A percentile compares a stretch with the other conserved stretches of the same genome.
phyloP scores from a whole-genome alignment of 2,888 invertebrate genomes.

The Aricia artaxerxes region DNA sequence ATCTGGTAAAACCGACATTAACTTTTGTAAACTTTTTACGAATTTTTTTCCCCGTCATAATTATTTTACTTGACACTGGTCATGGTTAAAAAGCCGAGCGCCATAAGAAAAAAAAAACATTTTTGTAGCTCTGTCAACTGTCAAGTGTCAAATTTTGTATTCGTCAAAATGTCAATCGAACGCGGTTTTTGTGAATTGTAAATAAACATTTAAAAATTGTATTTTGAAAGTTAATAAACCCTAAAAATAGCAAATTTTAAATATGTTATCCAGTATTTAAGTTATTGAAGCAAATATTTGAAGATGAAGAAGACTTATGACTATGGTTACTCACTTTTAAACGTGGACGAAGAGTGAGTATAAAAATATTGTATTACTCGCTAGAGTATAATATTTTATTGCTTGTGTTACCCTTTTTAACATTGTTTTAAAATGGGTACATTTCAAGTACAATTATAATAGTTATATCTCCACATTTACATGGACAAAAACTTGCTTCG shows the following conservation, averaged over 20 bases:
- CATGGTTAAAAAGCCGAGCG: too few species aligned
- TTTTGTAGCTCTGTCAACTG: too few species aligned
- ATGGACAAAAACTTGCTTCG: background rate
- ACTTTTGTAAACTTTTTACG: too few species aligned
- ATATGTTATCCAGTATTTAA: background rate
- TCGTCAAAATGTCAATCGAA: background rate
- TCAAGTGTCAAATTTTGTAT: background rate
- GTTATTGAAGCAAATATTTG: background rate
- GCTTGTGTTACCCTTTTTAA: background rate
- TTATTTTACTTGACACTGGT: too few species aligned
- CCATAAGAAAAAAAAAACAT: too few species aligned
- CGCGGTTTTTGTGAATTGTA: slow-evolving; percentile 14
- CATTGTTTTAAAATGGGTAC: background rate
- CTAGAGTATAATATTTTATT: background rate
- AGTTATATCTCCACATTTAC: background rate
- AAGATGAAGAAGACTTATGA: slow-evolving; percentile 22
- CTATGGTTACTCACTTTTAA: slow-evolving; percentile 12
- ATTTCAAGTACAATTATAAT: background rate
- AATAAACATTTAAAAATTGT: background rate
- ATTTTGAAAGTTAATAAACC: background rate
- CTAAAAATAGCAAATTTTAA: background rate
- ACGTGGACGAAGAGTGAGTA: slow-evolving; percentile 22
- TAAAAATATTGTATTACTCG: background rate
- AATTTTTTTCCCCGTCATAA: too few species aligned
- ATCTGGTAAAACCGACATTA: too few species aligned